Evolutionary conservation across 2,797 vertebrate genomes (phyloP).

Genomic region (Helicolenus hilgendorfi): DNA sequence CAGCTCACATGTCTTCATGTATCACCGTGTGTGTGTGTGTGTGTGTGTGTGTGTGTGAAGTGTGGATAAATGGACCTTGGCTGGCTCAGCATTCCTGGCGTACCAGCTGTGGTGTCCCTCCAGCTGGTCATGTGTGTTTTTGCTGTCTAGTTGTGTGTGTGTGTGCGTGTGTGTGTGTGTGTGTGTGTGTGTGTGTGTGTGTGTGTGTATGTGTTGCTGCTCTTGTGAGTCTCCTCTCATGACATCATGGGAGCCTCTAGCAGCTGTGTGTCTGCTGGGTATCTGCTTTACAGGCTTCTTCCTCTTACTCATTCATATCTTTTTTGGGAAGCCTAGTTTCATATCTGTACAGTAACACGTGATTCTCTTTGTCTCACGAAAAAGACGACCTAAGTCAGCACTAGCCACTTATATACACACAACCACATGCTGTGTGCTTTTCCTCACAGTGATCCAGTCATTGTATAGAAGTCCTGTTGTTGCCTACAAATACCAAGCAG

Average conservation of each 20-base stretch:
- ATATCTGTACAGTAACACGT: neutral
- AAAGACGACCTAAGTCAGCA: neutral
- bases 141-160: constrained; percentile 21
- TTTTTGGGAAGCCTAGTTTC: neutral
- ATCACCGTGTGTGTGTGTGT: constrained; percentile 10
- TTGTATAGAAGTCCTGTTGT: neutral
- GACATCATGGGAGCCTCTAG: constrained; percentile 64
- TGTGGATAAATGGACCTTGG: constrained; percentile 64
- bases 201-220: constrained; percentile 9
- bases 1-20: constrained; percentile 24
- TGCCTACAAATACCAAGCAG: neutral
- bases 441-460: neutral
- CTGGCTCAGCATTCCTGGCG: constrained; percentile 68
- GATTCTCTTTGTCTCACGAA: neutral
- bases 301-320: constrained; percentile 10
- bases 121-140: constrained; percentile 57
- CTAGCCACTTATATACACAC: neutral
- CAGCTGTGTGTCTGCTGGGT: constrained; percentile 32
- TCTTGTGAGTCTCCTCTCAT: constrained; percentile 47
- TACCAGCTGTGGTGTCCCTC: constrained; percentile 64
- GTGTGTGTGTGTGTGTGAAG: constrained; percentile 18
- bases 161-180: no score
- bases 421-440: neutral
- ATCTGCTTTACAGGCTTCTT: constrained; percentile 12
- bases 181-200: constrained; percentile 18